Conservation (phyloP, 2,113 vertebrate genomes). For the Poeciliopsis retropinna region DNA sequence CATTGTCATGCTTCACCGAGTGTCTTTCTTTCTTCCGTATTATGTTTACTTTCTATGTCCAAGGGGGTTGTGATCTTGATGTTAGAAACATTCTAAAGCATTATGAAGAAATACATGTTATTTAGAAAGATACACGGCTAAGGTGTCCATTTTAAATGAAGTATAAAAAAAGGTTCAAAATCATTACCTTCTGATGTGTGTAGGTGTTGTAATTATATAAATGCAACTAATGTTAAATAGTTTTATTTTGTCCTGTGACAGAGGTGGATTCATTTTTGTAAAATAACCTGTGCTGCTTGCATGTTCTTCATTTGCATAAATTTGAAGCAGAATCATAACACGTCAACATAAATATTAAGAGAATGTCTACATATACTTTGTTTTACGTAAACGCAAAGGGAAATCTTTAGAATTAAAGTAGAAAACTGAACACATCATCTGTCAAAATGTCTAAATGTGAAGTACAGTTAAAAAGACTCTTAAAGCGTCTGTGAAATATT, state of each 20-base stretch:
- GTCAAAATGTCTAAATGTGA: background rate
- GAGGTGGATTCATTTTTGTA: background rate
- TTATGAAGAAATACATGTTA: background rate
- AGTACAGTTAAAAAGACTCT: background rate
- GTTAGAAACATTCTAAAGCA: background rate
- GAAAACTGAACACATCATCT: background rate
- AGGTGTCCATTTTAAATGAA: background rate
- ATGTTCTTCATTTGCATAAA: background rate
- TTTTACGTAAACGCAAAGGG: background rate
- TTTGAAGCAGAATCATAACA: background rate
- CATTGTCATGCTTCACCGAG: slow-evolving; percentile 19
- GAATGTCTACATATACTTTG: background rate
- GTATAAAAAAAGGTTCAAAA: background rate
- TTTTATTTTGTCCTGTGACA: background rate
- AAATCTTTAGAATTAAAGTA: background rate
- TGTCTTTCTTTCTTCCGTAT: background rate
- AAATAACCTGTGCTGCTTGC: no score
- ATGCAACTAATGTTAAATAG: background rate
- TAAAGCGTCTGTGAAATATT: background rate
- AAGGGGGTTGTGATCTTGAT: background rate
- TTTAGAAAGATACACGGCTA: background rate
- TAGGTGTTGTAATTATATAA: background rate
- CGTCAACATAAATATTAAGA: background rate
- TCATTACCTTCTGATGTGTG: background rate
- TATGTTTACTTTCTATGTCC: background rate